phyloP scores from a whole-genome alignment of 2,888 invertebrate species.

The Ophion ventricosus region DNA sequence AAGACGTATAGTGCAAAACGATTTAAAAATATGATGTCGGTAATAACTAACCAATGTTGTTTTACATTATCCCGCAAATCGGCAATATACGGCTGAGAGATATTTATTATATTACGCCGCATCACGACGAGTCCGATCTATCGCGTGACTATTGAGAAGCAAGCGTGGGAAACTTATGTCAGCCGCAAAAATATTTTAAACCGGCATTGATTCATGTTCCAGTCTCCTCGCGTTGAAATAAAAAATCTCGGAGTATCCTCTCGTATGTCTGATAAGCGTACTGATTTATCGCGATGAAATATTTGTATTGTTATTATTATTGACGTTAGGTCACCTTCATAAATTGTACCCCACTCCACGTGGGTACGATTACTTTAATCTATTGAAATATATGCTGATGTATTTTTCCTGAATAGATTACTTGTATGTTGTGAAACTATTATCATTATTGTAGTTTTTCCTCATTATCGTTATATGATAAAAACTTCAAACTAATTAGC shows the following conservation, averaged over 20 bases:
- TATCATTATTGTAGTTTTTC: not conserved
- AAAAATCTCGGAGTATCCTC: not conserved
- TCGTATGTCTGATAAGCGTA: not conserved
- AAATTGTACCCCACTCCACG: not conserved
- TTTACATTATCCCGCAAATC: too few species aligned
- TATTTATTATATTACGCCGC: conserved; percentile 19
- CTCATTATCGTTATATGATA: not conserved
- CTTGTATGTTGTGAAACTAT: not conserved
- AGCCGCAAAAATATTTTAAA: conserved; percentile 4
- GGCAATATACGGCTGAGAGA: too few species aligned
- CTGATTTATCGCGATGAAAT: conserved; percentile 14
- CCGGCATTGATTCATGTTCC: not conserved
- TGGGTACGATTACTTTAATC: not conserved
- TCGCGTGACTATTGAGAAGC: conserved; percentile 55
- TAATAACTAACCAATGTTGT: too few species aligned
- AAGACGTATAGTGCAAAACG: too few species aligned
- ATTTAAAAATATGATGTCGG: too few species aligned
- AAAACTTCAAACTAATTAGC: not conserved
- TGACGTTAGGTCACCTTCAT: not conserved
- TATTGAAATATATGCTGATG: not conserved
- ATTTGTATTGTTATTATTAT: not conserved
- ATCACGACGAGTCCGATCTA: conserved; percentile 55
- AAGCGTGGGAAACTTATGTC: conserved; percentile 67
- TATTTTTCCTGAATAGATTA: not conserved
- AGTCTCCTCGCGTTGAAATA: not conserved